phyloP scores from a whole-genome alignment of 1,140 invertebrate species.

The Polypedilum pembai region DNA sequence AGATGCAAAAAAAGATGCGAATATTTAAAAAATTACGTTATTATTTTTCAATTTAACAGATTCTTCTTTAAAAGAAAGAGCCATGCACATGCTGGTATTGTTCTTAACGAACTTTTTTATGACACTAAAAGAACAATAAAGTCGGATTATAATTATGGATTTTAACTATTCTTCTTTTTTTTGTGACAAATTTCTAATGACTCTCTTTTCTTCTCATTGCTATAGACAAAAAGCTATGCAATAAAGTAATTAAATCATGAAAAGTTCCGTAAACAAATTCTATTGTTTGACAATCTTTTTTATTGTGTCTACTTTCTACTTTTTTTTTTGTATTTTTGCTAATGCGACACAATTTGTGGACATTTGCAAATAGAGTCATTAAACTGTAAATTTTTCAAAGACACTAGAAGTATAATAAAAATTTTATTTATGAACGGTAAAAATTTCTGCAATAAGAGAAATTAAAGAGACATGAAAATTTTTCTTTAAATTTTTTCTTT shows the following conservation, averaged over 20 bases:
- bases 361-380: neutral
- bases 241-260: slow-evolving; percentile 14
- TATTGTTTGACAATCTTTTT: neutral
- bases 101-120: too few species aligned
- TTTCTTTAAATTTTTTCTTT: too few species aligned
- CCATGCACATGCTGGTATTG: too few species aligned
- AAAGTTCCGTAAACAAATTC: slow-evolving; percentile 3
- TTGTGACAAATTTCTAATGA: neutral
- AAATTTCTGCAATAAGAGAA: neutral
- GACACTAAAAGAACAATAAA: neutral
- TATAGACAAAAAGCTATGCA: neutral
- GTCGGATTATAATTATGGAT: neutral
- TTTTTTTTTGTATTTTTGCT: neutral
- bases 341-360: neutral
- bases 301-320: neutral
- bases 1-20: too few species aligned
- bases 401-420: neutral
- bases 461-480: too few species aligned
- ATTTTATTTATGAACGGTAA: neutral
- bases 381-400: neutral
- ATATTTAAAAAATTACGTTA: too few species aligned
- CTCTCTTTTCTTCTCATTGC: neutral
- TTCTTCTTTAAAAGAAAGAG: too few species aligned
- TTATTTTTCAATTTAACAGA: too few species aligned
- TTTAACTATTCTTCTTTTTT: neutral